Evolutionary conservation across 2,888 invertebrate species (phyloP).

Genomic region (Holacanthella duospinosa): DNA sequence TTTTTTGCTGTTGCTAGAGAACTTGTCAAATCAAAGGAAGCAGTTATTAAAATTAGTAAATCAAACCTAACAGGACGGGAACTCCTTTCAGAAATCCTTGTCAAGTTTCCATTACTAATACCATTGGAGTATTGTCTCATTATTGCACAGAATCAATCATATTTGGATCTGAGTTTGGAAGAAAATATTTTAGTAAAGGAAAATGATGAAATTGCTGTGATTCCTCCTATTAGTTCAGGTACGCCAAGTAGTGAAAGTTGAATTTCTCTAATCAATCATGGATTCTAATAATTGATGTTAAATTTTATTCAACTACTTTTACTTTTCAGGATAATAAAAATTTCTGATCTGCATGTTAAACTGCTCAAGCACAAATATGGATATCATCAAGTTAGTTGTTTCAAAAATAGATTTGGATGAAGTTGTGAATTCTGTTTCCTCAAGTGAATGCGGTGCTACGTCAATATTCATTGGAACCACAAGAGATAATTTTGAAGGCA

Average conservation of each 20-base stretch:
- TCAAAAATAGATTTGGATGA: slow-evolving; percentile 57
- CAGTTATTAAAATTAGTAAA: slow-evolving; percentile 37
- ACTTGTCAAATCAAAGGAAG: slow-evolving; percentile 55
- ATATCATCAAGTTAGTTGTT: slow-evolving; percentile 57
- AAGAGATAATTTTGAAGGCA: slow-evolving; percentile 68
- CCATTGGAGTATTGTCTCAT: slow-evolving; percentile 60
- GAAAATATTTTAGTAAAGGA: slow-evolving; percentile 50
- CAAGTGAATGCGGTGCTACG: slow-evolving; percentile 72
- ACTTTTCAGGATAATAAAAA: not conserved
- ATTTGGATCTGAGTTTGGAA: slow-evolving; percentile 45
- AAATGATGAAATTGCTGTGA: slow-evolving; percentile 76
- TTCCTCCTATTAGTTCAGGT: slow-evolving; percentile 90
- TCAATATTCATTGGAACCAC: slow-evolving; percentile 84
- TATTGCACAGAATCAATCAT: slow-evolving; percentile 73
- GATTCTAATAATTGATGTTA: no score
- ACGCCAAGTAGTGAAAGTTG: not conserved
- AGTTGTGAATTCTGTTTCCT: slow-evolving; percentile 55
- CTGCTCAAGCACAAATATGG: slow-evolving; percentile 48
- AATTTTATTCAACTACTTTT: not conserved
- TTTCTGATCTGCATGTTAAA: slow-evolving; percentile 39
- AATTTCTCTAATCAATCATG: not conserved
- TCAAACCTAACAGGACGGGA: slow-evolving; percentile 45
- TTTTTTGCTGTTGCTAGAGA: slow-evolving; percentile 89
- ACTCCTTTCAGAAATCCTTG: slow-evolving; percentile 54
- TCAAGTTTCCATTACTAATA: slow-evolving; percentile 52